These are phyloP conservation scores for Elachura formosa DNA, from an alignment of 2,113 vertebrate species.

Conservation along the genomic window DNA sequence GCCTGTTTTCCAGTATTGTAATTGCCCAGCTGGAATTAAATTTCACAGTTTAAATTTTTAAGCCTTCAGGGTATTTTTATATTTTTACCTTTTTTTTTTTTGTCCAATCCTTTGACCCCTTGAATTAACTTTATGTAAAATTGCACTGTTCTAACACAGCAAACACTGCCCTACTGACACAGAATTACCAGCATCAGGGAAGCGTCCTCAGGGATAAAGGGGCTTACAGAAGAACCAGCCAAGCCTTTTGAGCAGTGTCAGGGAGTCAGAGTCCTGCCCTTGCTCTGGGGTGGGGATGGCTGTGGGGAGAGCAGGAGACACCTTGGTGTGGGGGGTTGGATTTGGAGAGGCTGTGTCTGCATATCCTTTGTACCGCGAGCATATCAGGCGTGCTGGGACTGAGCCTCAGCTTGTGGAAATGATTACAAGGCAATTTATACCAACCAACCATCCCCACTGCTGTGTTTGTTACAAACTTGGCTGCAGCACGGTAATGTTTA, in stretches of 20 bases:
- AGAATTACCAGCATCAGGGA: not conserved
- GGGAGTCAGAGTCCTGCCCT: not conserved
- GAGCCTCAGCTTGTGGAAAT: not conserved
- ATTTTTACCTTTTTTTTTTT: not conserved
- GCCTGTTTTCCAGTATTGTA: not conserved
- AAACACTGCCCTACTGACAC: not conserved
- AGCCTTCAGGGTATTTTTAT: not conserved
- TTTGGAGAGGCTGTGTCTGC: not conserved
- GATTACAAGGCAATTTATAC: not conserved
- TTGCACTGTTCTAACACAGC: not conserved
- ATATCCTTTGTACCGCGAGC: accelerated
- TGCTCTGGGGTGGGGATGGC: not conserved
- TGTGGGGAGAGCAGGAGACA: not conserved
- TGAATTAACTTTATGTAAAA: not conserved
- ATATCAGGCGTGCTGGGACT: not conserved
- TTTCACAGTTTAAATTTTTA: not conserved
- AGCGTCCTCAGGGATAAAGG: not conserved
- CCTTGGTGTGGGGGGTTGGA: not conserved
- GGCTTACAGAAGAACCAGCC: not conserved
- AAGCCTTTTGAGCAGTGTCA: not conserved
- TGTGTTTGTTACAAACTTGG: slow-evolving; percentile 13
- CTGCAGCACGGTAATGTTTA: not conserved
- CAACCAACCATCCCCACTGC: not conserved
- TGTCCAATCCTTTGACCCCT: not conserved
- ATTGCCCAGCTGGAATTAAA: not conserved